A percentile compares a stretch with the other conserved stretches of the same genome.
Evolutionary conservation across 2,888 invertebrate species (phyloP).

Genomic region (Heliconius cydno): DNA sequence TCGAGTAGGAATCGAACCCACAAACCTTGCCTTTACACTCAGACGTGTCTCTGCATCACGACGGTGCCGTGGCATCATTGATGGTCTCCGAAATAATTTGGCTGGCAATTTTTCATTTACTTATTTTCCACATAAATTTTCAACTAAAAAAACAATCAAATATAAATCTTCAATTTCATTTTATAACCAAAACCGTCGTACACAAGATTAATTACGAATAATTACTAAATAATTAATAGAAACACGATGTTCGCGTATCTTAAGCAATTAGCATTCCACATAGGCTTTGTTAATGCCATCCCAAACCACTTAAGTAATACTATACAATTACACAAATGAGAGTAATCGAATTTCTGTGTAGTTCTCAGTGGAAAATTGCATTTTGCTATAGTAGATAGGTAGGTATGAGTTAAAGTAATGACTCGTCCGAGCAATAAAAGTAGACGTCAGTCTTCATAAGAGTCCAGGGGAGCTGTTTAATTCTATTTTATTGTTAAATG

Average conservation of each 20-base stretch:
- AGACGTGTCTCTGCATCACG: too few species aligned
- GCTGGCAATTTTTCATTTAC: too few species aligned
- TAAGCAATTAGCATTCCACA: conserved; percentile 20
- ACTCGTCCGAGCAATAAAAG: conserved; percentile 54
- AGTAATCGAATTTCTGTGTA: conserved; percentile 13
- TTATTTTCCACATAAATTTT: too few species aligned
- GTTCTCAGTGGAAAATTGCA: conserved; percentile 18
- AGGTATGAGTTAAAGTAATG: conserved; percentile 24
- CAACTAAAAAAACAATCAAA: too few species aligned
- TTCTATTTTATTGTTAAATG: conserved; percentile 66
- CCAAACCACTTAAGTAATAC: conserved; percentile 22
- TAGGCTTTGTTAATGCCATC: conserved; percentile 8
- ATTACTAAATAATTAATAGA: conserved; percentile 16
- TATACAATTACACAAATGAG: conserved; percentile 10
- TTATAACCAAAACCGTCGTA: background rate
- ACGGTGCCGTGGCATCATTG: too few species aligned
- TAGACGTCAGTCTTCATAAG: conserved; percentile 61
- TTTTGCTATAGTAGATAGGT: background rate
- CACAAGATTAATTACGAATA: conserved; percentile 17
- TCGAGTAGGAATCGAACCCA: too few species aligned
- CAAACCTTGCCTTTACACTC: too few species aligned
- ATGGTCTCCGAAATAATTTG: too few species aligned
- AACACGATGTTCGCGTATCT: conserved; percentile 12
- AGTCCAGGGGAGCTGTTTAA: conserved; percentile 57
- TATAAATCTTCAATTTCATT: background rate